These are phyloP conservation scores for Cebus imitator DNA, from an alignment of 2,113 vertebrate species.

Conservation along the genomic window DNA sequence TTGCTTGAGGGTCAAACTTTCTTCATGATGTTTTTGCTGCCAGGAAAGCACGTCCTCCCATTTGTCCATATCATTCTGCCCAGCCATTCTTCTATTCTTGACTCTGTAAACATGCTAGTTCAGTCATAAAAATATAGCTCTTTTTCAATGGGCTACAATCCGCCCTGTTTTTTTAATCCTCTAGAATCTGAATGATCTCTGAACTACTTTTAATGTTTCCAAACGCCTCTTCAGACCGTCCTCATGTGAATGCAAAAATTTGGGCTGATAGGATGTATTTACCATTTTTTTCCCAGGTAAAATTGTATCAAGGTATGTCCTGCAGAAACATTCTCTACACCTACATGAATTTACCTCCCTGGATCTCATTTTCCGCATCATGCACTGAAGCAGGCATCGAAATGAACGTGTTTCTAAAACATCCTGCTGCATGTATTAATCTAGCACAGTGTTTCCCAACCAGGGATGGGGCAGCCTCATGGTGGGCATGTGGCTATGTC, in stretches of 20 bases:
- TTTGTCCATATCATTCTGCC: not conserved
- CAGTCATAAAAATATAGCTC: too few species aligned
- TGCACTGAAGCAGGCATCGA: not conserved
- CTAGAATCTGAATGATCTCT: too few species aligned
- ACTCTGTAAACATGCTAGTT: not conserved
- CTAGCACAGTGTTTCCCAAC: not conserved
- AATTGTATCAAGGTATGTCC: too few species aligned
- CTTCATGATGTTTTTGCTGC: not conserved
- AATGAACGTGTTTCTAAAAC: not conserved
- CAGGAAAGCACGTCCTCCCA: fast-evolving
- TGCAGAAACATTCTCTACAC: not conserved
- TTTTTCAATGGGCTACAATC: too few species aligned
- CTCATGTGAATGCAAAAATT: not conserved
- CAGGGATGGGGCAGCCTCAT: not conserved
- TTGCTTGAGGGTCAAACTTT: not conserved
- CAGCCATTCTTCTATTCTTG: not conserved
- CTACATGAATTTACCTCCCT: not conserved
- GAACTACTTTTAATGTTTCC: too few species aligned
- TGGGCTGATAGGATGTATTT: not conserved
- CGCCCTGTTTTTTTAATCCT: too few species aligned
- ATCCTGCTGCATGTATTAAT: too few species aligned
- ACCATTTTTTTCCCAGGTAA: not conserved
- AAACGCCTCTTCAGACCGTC: too few species aligned
- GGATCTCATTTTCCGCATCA: not conserved
- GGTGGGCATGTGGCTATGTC: not conserved